phyloP scores from a whole-genome alignment of 2,797 vertebrate species.

The Dromococcyx pavoninus region DNA sequence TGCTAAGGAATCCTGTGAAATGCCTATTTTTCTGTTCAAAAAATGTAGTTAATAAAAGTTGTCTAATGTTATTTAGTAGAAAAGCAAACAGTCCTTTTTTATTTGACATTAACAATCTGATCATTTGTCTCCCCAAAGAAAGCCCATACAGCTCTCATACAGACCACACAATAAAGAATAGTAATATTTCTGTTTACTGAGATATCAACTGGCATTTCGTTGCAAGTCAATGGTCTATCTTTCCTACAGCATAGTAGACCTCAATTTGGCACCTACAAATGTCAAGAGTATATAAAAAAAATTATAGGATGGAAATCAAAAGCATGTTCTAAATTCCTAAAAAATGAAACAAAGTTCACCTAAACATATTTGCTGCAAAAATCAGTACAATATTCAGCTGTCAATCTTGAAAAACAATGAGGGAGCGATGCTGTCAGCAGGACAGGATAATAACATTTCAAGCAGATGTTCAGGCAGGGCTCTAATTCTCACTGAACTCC shows the following conservation, averaged over 20 bases:
- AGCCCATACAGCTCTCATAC: constrained; percentile 82
- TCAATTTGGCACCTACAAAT: constrained; percentile 92
- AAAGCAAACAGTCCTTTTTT: constrained; percentile 77
- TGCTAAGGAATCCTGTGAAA: constrained; percentile 16
- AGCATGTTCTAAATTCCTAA: constrained; percentile 69
- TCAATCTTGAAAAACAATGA: constrained; percentile 80
- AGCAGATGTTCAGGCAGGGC: constrained; percentile 82
- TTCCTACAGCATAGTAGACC: constrained; percentile 84
- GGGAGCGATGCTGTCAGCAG: constrained; percentile 75
- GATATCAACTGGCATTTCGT: constrained; percentile 90
- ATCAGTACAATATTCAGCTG: constrained; percentile 82
- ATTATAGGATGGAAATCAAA: constrained; percentile 72
- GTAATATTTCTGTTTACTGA: constrained; percentile 91
- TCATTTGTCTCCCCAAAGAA: constrained; percentile 86
- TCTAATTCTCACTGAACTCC: constrained; percentile 81
- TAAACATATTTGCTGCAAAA: constrained; percentile 78
- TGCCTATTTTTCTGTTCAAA: not conserved
- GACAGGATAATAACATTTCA: constrained; percentile 82
- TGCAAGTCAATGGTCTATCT: constrained; percentile 81
- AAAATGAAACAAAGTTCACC: constrained; percentile 76
- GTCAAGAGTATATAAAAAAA: constrained; percentile 80
- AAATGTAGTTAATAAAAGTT: constrained; percentile 60
- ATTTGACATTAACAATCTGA: constrained; percentile 93
- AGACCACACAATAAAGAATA: constrained; percentile 87
- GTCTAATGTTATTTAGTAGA: constrained; percentile 67